A percentile compares a stretch with the other conserved stretches of the same genome.
Evolutionary conservation across 2,888 invertebrate genomes (phyloP).

Genomic region (Caenorhabditis sp.): DNA sequence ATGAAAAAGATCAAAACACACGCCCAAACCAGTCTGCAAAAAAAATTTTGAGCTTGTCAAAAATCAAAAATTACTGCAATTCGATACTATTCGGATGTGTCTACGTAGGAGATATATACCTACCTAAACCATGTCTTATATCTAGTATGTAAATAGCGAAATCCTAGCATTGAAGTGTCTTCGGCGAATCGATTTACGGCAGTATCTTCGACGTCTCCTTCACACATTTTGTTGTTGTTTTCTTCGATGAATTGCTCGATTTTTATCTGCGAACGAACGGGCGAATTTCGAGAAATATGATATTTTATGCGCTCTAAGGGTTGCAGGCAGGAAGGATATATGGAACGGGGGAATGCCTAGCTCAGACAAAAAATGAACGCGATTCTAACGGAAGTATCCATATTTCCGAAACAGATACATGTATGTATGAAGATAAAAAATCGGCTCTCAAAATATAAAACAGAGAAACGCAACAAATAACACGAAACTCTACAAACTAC

Average conservation of each 20-base stretch:
- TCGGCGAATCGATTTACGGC: conserved; percentile 58
- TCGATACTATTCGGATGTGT: neutral
- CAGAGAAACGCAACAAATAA: too few relatives aligned
- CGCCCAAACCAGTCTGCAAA: conserved; percentile 61
- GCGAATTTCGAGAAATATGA: neutral
- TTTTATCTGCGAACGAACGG: conserved; percentile 26
- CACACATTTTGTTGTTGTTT: conserved; percentile 6
- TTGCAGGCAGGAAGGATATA: too few relatives aligned
- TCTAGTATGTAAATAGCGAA: conserved; percentile 60
- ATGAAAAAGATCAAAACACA: conserved; percentile 60
- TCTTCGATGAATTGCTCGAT: conserved; percentile 34
- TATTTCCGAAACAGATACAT: neutral
- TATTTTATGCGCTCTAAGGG: neutral
- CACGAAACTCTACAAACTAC: too few relatives aligned
- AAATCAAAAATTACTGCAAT: conserved; percentile 3
- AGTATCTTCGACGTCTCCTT: conserved; percentile 12
- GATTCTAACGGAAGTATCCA: neutral
- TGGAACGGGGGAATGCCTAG: too few relatives aligned
- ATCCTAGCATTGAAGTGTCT: conserved; percentile 65
- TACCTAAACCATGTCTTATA: conserved; percentile 66
- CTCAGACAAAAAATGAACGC: too few relatives aligned
- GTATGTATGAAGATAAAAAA: neutral
- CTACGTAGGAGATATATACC: neutral
- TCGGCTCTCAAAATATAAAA: too few relatives aligned
- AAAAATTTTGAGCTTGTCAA: too few relatives aligned